phyloP scores from a whole-genome alignment of 2,888 invertebrate species.

The Drosophila macrospina region DNA sequence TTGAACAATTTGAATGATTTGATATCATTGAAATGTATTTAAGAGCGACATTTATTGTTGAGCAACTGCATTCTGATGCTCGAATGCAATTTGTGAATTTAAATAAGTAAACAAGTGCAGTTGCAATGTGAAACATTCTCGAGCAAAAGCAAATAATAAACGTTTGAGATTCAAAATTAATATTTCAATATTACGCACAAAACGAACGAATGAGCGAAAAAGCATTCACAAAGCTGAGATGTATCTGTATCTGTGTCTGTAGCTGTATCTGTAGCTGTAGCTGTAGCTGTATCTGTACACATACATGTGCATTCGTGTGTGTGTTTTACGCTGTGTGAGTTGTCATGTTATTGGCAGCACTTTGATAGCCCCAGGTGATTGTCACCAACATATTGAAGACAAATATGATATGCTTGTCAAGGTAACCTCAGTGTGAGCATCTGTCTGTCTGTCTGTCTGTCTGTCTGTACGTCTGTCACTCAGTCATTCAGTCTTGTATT shows the following conservation, averaged over 20 bases:
- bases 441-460: constrained; percentile 18
- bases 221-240: constrained; percentile 50
- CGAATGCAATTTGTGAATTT: constrained; percentile 18
- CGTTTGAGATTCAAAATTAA: constrained; percentile 59
- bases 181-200: constrained; percentile 65
- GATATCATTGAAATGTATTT: constrained; percentile 10
- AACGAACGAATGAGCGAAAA: constrained; percentile 41
- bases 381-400: constrained; percentile 71
- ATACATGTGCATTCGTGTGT: background rate
- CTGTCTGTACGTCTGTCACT: constrained; percentile 6
- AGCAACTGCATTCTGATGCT: background rate
- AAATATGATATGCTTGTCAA: constrained; percentile 73
- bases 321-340: constrained; percentile 43
- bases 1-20: constrained; percentile 3
- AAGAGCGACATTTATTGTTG: constrained; percentile 14
- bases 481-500: constrained; percentile 36
- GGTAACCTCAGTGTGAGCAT: constrained; percentile 57
- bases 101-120: constrained; percentile 28
- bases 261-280: background rate
- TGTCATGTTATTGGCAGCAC: constrained; percentile 70
- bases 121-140: constrained; percentile 19
- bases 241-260: background rate
- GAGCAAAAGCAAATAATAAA: constrained; percentile 47
- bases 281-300: background rate
- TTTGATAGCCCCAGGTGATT: constrained; percentile 74